Conservation (phyloP, 2,797 vertebrate genomes). For the Pangasius krempfi region DNA sequence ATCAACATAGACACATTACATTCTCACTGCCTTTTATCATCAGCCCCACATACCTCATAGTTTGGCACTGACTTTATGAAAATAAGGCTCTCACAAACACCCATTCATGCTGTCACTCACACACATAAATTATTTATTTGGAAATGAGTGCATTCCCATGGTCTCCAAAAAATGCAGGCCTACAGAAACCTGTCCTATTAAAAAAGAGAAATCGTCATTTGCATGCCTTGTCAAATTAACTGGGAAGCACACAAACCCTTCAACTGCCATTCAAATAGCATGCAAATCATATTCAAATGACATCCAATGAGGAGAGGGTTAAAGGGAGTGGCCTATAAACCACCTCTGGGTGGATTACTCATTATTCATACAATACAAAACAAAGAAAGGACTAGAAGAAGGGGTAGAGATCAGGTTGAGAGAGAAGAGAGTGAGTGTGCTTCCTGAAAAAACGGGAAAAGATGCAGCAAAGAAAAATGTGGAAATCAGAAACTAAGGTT, state of each 20-base stretch:
- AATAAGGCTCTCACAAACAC: constrained; percentile 32
- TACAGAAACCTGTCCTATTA: constrained; percentile 24
- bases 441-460: neutral
- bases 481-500: constrained; percentile 18
- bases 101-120: constrained; percentile 5
- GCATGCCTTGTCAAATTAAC: constrained; percentile 65
- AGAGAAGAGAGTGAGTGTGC: neutral
- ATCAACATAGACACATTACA: neutral
- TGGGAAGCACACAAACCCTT: constrained; percentile 61
- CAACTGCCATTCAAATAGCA: constrained; percentile 81
- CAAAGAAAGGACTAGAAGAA: constrained; percentile 3
- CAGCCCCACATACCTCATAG: neutral
- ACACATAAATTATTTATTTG: neutral
- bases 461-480: neutral
- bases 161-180: neutral
- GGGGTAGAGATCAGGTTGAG: neutral
- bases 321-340: constrained; percentile 31
- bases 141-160: constrained; percentile 9
- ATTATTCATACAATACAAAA: constrained; percentile 30
- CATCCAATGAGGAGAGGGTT: constrained; percentile 48
- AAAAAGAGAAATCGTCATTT: constrained; percentile 63
- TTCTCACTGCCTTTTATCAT: constrained; percentile 2
- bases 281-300: constrained; percentile 75
- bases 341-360: constrained; percentile 14
- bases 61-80: neutral